A percentile compares a stretch with the other conserved stretches of the same genome.
Conservation (phyloP, 2,113 vertebrate species). For the Cyprinus carpio region DNA sequence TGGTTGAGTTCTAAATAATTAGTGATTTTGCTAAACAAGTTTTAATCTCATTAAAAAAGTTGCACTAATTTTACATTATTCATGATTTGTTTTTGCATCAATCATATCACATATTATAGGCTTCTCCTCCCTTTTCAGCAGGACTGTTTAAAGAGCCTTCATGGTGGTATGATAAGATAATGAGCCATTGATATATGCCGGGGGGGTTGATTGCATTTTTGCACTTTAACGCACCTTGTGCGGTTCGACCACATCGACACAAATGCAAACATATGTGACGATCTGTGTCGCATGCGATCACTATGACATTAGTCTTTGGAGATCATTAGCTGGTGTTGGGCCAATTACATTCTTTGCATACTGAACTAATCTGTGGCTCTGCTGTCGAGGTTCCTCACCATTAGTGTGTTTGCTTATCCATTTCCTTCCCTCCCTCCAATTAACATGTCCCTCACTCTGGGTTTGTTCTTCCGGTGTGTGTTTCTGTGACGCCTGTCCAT, state of each 20-base stretch:
- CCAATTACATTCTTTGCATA: constrained; percentile 63
- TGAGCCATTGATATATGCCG: constrained; percentile 23
- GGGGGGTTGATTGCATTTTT: constrained; percentile 41
- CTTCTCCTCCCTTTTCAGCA: constrained; percentile 4
- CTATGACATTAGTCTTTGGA: constrained; percentile 49
- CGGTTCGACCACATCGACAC: not conserved
- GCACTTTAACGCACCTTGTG: constrained; percentile 33
- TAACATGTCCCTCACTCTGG: constrained; percentile 59
- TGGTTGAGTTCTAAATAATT: not conserved
- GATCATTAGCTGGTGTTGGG: constrained; percentile 54
- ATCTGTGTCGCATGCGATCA: constrained; percentile 48
- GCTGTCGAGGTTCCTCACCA: constrained; percentile 59
- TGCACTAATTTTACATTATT: not conserved
- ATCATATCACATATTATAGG: not conserved
- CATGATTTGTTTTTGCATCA: constrained; percentile 18
- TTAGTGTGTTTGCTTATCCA: constrained; percentile 64
- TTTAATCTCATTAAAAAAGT: not conserved
- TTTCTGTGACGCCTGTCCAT: constrained; percentile 63
- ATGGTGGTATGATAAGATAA: constrained; percentile 40
- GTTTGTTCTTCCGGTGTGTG: constrained; percentile 59
- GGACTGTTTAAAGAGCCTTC: not conserved
- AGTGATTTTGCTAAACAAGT: not conserved
- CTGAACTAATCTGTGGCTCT: constrained; percentile 57
- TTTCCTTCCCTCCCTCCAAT: constrained; percentile 65
- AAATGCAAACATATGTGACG: constrained; percentile 52